Conservation (phyloP, 2,888 invertebrate species). For the Plemyria rubiginata region DNA sequence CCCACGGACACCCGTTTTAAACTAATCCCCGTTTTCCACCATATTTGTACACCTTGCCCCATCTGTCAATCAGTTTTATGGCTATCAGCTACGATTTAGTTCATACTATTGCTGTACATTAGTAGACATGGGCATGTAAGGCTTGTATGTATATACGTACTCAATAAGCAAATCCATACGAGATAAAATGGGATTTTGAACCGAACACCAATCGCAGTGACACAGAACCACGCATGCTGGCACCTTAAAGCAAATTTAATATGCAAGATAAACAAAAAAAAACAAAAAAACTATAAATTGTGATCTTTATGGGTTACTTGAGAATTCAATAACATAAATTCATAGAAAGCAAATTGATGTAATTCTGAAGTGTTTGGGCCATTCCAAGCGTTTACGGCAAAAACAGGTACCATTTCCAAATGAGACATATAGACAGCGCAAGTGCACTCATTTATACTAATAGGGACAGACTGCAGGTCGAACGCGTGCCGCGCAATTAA, state of each 20-base stretch:
- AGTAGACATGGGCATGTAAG: conserved; percentile 5
- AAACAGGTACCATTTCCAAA: conserved; percentile 11
- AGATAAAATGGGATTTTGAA: conserved; percentile 31
- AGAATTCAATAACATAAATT: too few relatives aligned
- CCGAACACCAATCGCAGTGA: conserved; percentile 15
- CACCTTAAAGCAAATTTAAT: too few relatives aligned
- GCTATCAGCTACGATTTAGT: conserved; percentile 34
- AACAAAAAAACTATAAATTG: too few relatives aligned
- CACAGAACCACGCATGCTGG: too few relatives aligned
- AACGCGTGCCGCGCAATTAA: conserved; percentile 58
- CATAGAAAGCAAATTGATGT: too few relatives aligned
- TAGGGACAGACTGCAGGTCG: conserved; percentile 36
- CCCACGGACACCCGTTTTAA: conserved; percentile 63
- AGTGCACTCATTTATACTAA: conserved; percentile 11
- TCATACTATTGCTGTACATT: conserved; percentile 17
- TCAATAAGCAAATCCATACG: conserved; percentile 27
- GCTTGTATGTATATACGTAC: conserved; percentile 17
- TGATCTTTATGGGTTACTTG: too few relatives aligned
- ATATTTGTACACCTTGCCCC: conserved; percentile 48
- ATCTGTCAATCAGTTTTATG: conserved; percentile 48
- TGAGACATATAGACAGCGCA: conserved; percentile 3
- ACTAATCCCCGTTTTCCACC: conserved; percentile 56
- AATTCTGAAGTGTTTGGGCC: neutral
- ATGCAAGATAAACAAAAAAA: too few relatives aligned
- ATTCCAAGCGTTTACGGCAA: conserved; percentile 4